phyloP scores from a whole-genome alignment of 2,888 invertebrate genomes.

The Entomobrya proxima region DNA sequence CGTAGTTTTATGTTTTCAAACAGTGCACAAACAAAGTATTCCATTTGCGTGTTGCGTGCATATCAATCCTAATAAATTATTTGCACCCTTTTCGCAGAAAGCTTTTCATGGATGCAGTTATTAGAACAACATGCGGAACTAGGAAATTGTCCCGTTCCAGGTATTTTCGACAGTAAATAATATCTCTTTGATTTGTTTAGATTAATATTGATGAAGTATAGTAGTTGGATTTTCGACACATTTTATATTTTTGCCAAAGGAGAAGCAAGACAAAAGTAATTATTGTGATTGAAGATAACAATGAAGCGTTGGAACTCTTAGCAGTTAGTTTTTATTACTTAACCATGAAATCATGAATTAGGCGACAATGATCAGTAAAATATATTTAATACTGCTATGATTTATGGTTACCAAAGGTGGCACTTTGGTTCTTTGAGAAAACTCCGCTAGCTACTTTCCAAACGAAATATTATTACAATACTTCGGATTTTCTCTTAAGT shows the following conservation, averaged over 20 bases:
- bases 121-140: slow-evolving; percentile 13
- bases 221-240: background rate
- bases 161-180: slow-evolving; percentile 10
- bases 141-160: background rate
- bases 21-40: background rate
- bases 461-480: slow-evolving; percentile 42
- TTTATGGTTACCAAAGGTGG: background rate
- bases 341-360: background rate
- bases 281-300: slow-evolving; percentile 57
- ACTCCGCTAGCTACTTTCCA: slow-evolving; percentile 61
- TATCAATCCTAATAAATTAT: too few relatives aligned
- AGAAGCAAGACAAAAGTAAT: slow-evolving; percentile 44
- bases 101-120: slow-evolving; percentile 48
- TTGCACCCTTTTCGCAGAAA: slow-evolving; percentile 14
- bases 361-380: background rate
- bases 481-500: slow-evolving; percentile 30
- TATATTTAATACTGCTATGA: background rate
- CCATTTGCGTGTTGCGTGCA: too few relatives aligned
- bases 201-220: background rate
- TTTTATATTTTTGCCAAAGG: background rate
- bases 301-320: slow-evolving; percentile 57
- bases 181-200: background rate
- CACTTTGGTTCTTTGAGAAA: slow-evolving; percentile 68
- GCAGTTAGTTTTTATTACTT: slow-evolving; percentile 29
- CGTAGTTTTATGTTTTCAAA: slow-evolving; percentile 2